A percentile compares a stretch with the other conserved stretches of the same genome.
Evolutionary conservation across 2,888 invertebrate species (phyloP).

Genomic region (Xestia ashworthii): DNA sequence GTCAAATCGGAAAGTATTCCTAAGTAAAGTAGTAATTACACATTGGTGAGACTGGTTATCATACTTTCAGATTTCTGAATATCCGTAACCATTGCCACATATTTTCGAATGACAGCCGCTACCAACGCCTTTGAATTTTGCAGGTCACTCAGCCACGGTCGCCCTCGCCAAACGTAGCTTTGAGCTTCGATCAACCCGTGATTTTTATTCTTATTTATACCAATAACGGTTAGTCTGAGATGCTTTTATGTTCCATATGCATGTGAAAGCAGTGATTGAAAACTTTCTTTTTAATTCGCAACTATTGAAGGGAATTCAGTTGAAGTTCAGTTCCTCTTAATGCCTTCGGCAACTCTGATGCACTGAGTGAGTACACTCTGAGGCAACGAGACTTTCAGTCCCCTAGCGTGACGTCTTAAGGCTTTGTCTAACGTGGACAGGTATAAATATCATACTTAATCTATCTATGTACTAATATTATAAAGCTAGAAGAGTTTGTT

Average conservation of each 20-base stretch:
- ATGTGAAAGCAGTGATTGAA: not conserved
- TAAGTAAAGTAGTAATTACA: not conserved
- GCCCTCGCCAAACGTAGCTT: too few relatives aligned
- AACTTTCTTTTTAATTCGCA: not conserved
- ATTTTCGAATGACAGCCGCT: not conserved
- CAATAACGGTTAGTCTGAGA: not conserved
- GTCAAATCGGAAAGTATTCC: too few relatives aligned
- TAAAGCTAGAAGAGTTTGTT: too few relatives aligned
- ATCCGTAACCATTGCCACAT: not conserved
- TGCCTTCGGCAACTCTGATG: not conserved
- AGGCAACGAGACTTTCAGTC: slow-evolving; percentile 38
- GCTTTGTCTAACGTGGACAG: slow-evolving; percentile 56
- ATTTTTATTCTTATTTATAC: not conserved
- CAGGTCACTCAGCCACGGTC: not conserved
- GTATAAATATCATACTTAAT: slow-evolving; percentile 9
- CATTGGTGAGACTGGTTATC: not conserved
- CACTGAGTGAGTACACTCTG: too few relatives aligned
- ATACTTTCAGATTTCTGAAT: not conserved
- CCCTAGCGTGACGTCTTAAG: slow-evolving; percentile 56
- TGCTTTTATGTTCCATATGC: not conserved
- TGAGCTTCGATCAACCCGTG: not conserved
- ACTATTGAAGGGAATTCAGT: not conserved
- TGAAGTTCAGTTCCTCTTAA: not conserved
- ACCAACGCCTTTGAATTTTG: not conserved
- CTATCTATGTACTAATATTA: too few relatives aligned